Evolutionary conservation across 2,797 vertebrate species (phyloP).

Genomic region (Siniperca undulata): DNA sequence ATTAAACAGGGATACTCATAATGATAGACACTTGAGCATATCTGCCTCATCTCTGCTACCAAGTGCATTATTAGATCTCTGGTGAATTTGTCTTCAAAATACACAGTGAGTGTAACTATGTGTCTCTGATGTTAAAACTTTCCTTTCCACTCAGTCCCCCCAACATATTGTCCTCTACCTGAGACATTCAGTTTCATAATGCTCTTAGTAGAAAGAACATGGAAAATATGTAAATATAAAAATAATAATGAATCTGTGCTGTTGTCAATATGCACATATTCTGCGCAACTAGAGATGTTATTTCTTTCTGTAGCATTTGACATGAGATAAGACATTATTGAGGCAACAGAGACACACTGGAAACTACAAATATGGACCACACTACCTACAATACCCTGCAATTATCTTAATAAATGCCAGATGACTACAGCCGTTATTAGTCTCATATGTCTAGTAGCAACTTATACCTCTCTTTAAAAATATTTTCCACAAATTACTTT

Average conservation of each 20-base stretch:
- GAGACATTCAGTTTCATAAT: background rate
- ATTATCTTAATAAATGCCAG: constrained; percentile 51
- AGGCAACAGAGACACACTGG: background rate
- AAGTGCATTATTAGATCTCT: background rate
- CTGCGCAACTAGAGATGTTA: background rate
- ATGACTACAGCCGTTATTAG: constrained; percentile 34
- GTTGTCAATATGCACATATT: background rate
- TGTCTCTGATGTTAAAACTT: background rate
- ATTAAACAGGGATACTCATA: background rate
- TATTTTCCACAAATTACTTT: constrained; percentile 20
- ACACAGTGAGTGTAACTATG: background rate
- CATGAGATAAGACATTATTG: background rate
- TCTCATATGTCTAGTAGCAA: constrained; percentile 3
- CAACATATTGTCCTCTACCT: background rate
- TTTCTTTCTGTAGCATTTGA: background rate
- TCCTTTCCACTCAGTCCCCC: constrained; percentile 9
- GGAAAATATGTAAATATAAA: too few species aligned
- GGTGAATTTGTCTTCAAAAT: background rate
- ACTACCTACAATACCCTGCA: constrained; percentile 16
- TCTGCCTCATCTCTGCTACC: background rate
- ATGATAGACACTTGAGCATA: background rate
- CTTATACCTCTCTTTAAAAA: constrained; percentile 8
- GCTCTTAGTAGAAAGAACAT: background rate
- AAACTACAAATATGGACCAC: constrained; percentile 21
- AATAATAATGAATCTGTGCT: background rate